Evolutionary conservation across 2,113 vertebrate genomes (phyloP).

Genomic region (Leptodactylus fuscus): DNA sequence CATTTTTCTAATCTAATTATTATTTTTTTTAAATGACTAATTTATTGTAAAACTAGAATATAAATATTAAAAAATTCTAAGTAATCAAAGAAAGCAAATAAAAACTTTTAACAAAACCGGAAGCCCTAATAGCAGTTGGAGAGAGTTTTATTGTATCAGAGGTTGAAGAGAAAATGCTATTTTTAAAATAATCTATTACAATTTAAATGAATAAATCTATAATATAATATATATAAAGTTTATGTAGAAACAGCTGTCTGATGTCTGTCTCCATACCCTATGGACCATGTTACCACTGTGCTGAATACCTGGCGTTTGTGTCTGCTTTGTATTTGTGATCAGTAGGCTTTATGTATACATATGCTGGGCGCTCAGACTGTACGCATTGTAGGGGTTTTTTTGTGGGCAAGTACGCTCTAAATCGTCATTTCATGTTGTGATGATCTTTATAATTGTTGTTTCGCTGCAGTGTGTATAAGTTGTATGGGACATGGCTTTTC

Average conservation of each 20-base stretch:
- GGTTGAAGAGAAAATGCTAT: conserved; percentile 37
- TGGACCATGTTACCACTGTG: conserved; percentile 37
- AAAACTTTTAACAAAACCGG: conserved; percentile 23
- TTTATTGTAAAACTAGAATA: not conserved
- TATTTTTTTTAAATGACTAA: not conserved
- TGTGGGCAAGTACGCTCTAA: not conserved
- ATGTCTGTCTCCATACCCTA: conserved; percentile 43
- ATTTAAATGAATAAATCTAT: conserved; percentile 37
- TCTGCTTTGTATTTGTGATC: conserved; percentile 10
- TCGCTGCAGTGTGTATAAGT: not conserved
- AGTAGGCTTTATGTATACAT: not conserved
- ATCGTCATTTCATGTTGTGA: conserved; percentile 46
- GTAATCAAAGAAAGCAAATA: not conserved
- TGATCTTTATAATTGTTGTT: conserved; percentile 22
- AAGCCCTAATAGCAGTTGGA: conserved; percentile 14
- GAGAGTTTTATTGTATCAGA: not conserved
- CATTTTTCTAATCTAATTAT: not conserved
- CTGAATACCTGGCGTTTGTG: conserved; percentile 15
- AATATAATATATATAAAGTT: conserved; percentile 44
- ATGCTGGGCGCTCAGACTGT: not conserved
- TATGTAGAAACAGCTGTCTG: conserved; percentile 25
- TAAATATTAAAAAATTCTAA: not conserved
- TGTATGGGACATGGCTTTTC: conserved; percentile 1
- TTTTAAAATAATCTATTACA: conserved; percentile 32
- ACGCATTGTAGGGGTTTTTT: conserved; percentile 24